Evolutionary conservation across 2,888 invertebrate species (phyloP), one percentile per base, ranked within the genome.

Genomic region (Endotricha flammealis): DNA sequence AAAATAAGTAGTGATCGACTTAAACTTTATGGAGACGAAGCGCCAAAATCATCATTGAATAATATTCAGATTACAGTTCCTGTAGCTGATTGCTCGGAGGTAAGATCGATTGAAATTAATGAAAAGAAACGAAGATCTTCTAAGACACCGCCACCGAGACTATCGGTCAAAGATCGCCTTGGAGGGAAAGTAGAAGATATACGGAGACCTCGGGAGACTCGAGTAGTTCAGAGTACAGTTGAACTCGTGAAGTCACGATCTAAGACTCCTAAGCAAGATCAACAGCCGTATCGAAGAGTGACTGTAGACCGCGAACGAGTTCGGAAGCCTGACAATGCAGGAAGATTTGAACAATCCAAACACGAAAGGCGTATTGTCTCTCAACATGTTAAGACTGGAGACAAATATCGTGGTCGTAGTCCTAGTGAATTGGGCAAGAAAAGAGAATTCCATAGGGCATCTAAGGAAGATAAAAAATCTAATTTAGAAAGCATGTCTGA

Each of bases 111-210:
- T 42, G 87, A 89, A 70, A 55, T 87, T 36, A 72, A 82, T 55
- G 78, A 88, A 48, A 74, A 70, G 56, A 87, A 79, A 56, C 68
- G 57, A 39, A 64, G 78, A 44, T 71, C 64, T 57, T 83, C 80
- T 37, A 82, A 79, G 63, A 81, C 82, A 11, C 90, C 91, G 4
- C 91, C 92, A 0, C 89, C 89, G 0, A 87, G 91, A 49, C 61
- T 93, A 16, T 93, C 95, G 0, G 91, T 94, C 0, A 95, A 94
- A 69, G 95, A 95, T 45, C 88, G 95, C 28, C 81, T 95, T 2
- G 95, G 95, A 0, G 92, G 92, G 1, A 93, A 93, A 77, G 88
- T 94, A 0, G 92, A 92, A 41, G 90, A 90, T 46, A 53, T 81
- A 7, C 83, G 88, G 29, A 75, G 81, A 48, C 65, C 74, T 16